These are phyloP conservation scores for Menidia menidia DNA, from an alignment of 2,797 vertebrate species.

Conservation along the genomic window DNA sequence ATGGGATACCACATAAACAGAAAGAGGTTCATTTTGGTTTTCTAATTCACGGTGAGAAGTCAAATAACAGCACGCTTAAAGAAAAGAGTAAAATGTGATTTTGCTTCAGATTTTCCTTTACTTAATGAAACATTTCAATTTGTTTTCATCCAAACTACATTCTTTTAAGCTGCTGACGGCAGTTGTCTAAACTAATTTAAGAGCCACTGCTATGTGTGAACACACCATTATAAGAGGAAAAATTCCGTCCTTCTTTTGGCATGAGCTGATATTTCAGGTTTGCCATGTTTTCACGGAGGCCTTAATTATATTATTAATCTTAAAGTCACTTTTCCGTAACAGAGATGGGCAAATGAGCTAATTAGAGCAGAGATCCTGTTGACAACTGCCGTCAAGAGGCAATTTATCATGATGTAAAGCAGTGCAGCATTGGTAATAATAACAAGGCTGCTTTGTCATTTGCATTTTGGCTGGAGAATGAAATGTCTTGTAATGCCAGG, in stretches of 20 bases:
- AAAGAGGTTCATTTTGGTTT: not conserved
- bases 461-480: constrained; percentile 40
- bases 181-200: not conserved
- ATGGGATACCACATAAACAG: too few species aligned
- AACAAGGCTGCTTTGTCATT: constrained; percentile 43
- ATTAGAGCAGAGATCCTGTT: constrained; percentile 49
- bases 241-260: constrained; percentile 24
- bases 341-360: constrained; percentile 40
- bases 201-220: constrained; percentile 5
- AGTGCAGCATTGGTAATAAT: constrained; percentile 22
- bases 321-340: constrained; percentile 24
- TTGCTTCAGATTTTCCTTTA: not conserved
- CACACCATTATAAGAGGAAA: not conserved
- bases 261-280: constrained; percentile 38
- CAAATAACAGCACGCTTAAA: not conserved
- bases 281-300: constrained; percentile 29
- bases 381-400: constrained; percentile 42
- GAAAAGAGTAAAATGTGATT: too few species aligned
- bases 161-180: not conserved
- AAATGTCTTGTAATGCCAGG: constrained; percentile 48
- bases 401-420: constrained; percentile 48
- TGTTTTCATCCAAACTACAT: too few species aligned
- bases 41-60: not conserved
- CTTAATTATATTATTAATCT: constrained; percentile 34
- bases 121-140: not conserved